These are phyloP conservation scores for Desmodus rotundus DNA, from an alignment of 2,113 vertebrate species.

Conservation along the genomic window DNA sequence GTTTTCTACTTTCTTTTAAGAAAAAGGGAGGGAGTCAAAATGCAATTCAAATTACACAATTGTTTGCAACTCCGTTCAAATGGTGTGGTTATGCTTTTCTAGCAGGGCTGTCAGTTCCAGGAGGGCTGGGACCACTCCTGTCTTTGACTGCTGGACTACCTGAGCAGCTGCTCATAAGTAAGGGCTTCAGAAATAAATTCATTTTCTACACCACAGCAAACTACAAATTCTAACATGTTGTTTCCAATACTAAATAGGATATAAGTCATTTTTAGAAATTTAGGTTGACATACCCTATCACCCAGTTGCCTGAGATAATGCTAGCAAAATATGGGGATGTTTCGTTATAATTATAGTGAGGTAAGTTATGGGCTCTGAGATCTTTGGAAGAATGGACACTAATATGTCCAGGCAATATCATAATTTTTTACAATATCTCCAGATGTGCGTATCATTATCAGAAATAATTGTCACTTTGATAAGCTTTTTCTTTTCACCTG, in stretches of 20 bases:
- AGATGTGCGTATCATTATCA: not conserved
- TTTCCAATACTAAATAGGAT: not conserved
- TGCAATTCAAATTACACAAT: not conserved
- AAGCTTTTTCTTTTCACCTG: not conserved
- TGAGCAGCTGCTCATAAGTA: not conserved
- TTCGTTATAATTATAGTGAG: not conserved
- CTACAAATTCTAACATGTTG: not conserved
- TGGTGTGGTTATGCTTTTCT: not conserved
- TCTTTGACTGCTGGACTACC: too few species aligned
- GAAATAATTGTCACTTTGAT: not conserved
- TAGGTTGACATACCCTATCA: not conserved
- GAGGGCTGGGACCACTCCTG: not conserved
- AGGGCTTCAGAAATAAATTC: not conserved
- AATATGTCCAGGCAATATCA: not conserved
- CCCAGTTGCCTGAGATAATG: not conserved
- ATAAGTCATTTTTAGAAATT: not conserved
- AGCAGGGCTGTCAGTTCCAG: not conserved
- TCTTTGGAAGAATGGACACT: not conserved
- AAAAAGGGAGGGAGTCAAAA: not conserved
- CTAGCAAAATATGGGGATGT: not conserved
- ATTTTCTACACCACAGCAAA: not conserved
- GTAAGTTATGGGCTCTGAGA: not conserved
- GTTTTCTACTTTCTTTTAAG: not conserved
- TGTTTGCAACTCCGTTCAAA: not conserved
- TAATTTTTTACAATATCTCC: not conserved